Base-by-base conservation (phyloP, 1,140 invertebrate species). In the Archivesica marissinica region DNA sequence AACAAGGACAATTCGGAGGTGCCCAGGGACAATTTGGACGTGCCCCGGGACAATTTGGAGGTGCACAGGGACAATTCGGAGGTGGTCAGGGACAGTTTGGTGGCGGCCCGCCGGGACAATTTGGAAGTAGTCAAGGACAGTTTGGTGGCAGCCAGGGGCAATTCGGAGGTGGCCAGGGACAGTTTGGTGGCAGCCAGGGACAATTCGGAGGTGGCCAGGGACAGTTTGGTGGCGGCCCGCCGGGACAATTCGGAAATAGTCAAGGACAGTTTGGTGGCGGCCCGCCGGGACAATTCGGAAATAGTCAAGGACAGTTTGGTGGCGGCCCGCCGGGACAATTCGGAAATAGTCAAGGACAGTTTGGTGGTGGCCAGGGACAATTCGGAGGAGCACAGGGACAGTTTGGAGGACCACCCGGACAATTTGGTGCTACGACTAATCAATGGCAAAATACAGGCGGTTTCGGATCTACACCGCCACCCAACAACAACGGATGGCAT, bases 221-320 rank as follows among this genome's bases (percentile, higher is more conserved):
- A n/a, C n/a, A n/a, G n/a, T n/a, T n/a, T n/a, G n/a, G n/a, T n/a
- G n/a, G n/a, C n/a, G 54, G 20, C 9, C 61, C 38, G 17, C 33
- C 20, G 28, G 61, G 50, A 23, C 50, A 52, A 47, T 47, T 47
- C 13, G 76, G 76, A 28, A 38, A 61, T 6, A 13, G 17, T 4
- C 35, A 25, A 4, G 75, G 75, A 56, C 75, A 77, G 35, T 77
- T 77, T 61, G 77, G 77, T 2, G 41, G 41, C 41, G 54, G 66
- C 6, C 30, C 2, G 23, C 35, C 20, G 56, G 28, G 30, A n/a
- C 76, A 56, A 28, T 38, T 28, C 13, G 76, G 76, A 28, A 38
- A 61, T 6, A 13, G 17, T 4, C 35, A 25, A 4, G 75, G 75
- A 56, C 75, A 77, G 35, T 77, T 77, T 61, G 77, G 77, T 2